These are phyloP conservation scores for Argopecten irradians DNA, from an alignment of 1,140 invertebrate genomes.

Conservation along the genomic window DNA sequence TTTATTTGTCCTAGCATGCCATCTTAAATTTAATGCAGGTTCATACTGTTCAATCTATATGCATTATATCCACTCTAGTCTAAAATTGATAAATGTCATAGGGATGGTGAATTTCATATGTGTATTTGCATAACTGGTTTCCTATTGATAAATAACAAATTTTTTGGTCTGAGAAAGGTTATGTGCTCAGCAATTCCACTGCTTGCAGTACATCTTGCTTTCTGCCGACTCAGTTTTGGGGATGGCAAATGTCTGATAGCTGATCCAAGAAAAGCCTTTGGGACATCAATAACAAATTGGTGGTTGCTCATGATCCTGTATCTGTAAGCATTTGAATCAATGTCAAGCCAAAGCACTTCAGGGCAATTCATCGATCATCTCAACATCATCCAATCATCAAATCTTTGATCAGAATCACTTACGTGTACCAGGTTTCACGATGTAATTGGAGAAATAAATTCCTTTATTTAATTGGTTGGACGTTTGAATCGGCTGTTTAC, in stretches of 20 bases:
- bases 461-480: neutral
- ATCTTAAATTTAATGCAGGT: too few species aligned
- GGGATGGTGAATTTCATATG: neutral
- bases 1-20: too few species aligned
- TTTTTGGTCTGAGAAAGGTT: neutral
- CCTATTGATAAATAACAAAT: neutral
- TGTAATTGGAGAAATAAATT: too few species aligned
- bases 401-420: neutral
- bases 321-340: neutral
- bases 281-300: neutral
- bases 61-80: too few species aligned
- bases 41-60: too few species aligned
- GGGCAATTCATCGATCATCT: neutral
- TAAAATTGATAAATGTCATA: too few species aligned
- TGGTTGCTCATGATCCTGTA: neutral
- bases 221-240: constrained; percentile 29
- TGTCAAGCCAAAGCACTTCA: neutral
- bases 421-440: neutral
- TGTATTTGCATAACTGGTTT: neutral
- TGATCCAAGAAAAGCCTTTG: neutral
- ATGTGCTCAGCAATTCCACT: neutral
- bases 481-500: neutral
- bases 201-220: neutral
- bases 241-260: neutral
- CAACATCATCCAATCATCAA: neutral